Conservation (phyloP, 2,888 invertebrate species). For the Scrobipalpa costella region DNA sequence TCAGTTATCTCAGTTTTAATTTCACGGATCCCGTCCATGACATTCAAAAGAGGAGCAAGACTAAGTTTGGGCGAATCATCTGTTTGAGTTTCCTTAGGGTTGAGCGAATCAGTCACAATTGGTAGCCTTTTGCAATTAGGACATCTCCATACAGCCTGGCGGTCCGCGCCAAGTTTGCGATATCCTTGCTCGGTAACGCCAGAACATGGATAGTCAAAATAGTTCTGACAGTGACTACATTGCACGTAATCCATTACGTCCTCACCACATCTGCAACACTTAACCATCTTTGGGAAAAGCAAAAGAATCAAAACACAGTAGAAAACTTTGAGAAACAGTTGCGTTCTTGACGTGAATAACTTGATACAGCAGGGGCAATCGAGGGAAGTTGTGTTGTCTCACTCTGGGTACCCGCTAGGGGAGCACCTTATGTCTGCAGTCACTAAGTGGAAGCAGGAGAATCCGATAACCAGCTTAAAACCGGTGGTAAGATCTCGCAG, state of each 20-base stretch:
- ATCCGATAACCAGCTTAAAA: too few species aligned
- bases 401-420: too few species aligned
- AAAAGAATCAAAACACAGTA: too few species aligned
- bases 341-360: too few species aligned
- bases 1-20: not conserved
- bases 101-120: not conserved
- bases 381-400: too few species aligned
- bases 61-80: not conserved
- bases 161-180: conserved; percentile 13
- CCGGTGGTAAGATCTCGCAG: too few species aligned
- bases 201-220: conserved; percentile 1
- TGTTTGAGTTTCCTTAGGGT: not conserved
- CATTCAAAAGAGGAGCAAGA: not conserved
- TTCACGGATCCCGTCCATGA: not conserved
- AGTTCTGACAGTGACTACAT: not conserved
- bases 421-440: too few species aligned
- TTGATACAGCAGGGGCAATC: too few species aligned
- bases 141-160: conserved; percentile 14
- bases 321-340: too few species aligned
- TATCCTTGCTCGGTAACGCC: conserved; percentile 9
- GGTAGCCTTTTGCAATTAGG: not conserved
- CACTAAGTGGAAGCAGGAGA: too few species aligned
- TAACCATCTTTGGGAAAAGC: not conserved
- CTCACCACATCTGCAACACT: not conserved
- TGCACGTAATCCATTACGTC: not conserved